Conservation (phyloP, 2,888 invertebrate species). For the Omphaloscelis lunosa region DNA sequence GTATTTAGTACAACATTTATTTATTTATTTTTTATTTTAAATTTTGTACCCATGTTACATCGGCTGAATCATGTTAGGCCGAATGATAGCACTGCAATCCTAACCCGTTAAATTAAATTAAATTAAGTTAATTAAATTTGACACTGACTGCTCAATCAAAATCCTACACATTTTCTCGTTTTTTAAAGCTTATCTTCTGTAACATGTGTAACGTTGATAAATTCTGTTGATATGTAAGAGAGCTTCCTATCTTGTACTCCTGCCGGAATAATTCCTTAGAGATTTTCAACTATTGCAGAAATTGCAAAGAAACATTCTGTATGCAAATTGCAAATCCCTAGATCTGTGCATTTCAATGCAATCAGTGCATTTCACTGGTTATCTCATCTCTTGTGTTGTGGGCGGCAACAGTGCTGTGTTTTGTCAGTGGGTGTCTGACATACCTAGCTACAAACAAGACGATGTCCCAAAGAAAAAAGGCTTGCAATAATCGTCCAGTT, state of each 20-base stretch:
- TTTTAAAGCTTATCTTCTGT: background rate
- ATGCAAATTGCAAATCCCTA: background rate
- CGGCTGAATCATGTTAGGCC: background rate
- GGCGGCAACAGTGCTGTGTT: background rate
- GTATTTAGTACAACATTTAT: too few species aligned
- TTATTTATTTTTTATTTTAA: too few species aligned
- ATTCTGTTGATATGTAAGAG: background rate
- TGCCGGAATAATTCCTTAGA: background rate
- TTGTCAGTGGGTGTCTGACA: background rate
- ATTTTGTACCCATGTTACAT: too few species aligned
- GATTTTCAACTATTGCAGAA: background rate
- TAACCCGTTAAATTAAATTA: too few species aligned
- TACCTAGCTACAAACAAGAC: background rate
- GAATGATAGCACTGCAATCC: slow-evolving; percentile 1
- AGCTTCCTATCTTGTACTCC: background rate
- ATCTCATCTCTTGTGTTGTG: background rate
- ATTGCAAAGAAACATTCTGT: background rate
- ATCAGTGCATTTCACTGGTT: background rate
- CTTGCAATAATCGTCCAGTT: background rate
- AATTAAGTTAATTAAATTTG: too few species aligned
- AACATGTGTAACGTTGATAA: background rate
- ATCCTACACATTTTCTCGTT: background rate
- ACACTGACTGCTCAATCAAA: background rate
- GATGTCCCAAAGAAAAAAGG: background rate
- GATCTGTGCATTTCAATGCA: background rate